Evolutionary conservation across 2,888 invertebrate species (phyloP).

Genomic region (Aelia acuminata): DNA sequence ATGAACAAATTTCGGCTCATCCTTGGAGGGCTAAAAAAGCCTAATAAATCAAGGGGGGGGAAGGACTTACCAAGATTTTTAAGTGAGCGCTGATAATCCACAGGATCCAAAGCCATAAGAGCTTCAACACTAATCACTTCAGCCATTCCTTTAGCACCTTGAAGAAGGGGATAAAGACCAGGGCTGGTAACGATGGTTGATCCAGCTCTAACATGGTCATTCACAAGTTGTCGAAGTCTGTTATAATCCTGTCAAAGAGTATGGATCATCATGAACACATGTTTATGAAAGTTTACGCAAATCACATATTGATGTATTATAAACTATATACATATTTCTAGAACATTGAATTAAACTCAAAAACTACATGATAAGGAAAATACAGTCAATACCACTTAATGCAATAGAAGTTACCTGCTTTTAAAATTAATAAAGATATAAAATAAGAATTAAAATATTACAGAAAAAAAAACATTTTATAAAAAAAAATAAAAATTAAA

Average conservation of each 20-base stretch:
- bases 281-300: neutral
- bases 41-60: neutral
- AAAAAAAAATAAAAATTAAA: too few relatives aligned
- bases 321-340: neutral
- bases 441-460: neutral
- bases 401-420: neutral
- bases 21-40: too few relatives aligned
- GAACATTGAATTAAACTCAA: neutral
- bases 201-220: slow-evolving; percentile 69
- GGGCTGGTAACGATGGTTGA: slow-evolving; percentile 70
- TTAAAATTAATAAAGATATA: neutral
- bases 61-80: slow-evolving; percentile 69
- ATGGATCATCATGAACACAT: too few relatives aligned
- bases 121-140: slow-evolving; percentile 70
- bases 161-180: slow-evolving; percentile 66
- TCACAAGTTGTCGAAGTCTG: slow-evolving; percentile 68
- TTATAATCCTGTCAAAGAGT: slow-evolving; percentile 63
- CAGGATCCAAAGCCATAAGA: slow-evolving; percentile 70
- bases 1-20: too few relatives aligned
- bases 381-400: neutral
- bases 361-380: neutral
- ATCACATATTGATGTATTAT: neutral
- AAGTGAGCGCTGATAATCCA: slow-evolving; percentile 70
- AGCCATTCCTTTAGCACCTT: slow-evolving; percentile 65
- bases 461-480: too few relatives aligned